These are phyloP conservation scores for Frankliniella fusca DNA, from an alignment of 2,888 invertebrate genomes.

Conservation along the genomic window DNA sequence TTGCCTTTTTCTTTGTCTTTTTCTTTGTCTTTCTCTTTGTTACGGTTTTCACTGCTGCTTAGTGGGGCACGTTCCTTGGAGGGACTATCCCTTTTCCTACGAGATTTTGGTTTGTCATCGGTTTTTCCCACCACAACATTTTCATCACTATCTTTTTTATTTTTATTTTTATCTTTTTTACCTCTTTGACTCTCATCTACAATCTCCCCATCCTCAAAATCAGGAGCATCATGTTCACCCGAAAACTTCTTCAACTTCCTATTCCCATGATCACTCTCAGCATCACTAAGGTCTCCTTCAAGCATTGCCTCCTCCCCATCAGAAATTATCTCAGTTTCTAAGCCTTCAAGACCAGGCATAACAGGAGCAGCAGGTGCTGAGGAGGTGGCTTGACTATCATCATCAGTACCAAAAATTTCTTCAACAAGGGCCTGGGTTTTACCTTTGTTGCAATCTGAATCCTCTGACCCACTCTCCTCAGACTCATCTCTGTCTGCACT, in stretches of 20 bases:
- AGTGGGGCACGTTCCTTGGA: slow-evolving; percentile 5
- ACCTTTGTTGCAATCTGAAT: slow-evolving; percentile 41
- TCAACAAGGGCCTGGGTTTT: slow-evolving; percentile 43
- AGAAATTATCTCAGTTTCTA: slow-evolving; percentile 71
- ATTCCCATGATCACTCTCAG: slow-evolving; percentile 37
- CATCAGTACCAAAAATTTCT: slow-evolving; percentile 35
- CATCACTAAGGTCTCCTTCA: slow-evolving; percentile 52
- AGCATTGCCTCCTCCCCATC: slow-evolving; percentile 66
- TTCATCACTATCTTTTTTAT: slow-evolving; percentile 38
- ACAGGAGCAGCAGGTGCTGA: slow-evolving; percentile 39
- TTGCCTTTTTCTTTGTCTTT: slow-evolving; percentile 45
- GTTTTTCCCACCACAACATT: slow-evolving; percentile 48
- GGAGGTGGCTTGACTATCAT: slow-evolving; percentile 39
- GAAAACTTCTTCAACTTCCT: slow-evolving; percentile 43
- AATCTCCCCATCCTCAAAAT: slow-evolving; percentile 48
- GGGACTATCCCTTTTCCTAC: slow-evolving; percentile 67
- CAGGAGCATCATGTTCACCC: slow-evolving; percentile 46
- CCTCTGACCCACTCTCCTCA: slow-evolving; percentile 37
- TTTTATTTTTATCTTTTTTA: slow-evolving; percentile 35
- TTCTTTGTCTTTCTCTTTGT: slow-evolving; percentile 42
- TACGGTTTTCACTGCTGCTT: slow-evolving; percentile 32
- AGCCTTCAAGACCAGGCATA: slow-evolving; percentile 52
- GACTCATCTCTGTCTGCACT: slow-evolving; percentile 28
- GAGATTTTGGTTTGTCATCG: slow-evolving; percentile 53
- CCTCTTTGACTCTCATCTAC: slow-evolving; percentile 43